These are phyloP conservation scores for Halocaridina rubra DNA, from an alignment of 2,888 invertebrate species.

Conservation along the genomic window DNA sequence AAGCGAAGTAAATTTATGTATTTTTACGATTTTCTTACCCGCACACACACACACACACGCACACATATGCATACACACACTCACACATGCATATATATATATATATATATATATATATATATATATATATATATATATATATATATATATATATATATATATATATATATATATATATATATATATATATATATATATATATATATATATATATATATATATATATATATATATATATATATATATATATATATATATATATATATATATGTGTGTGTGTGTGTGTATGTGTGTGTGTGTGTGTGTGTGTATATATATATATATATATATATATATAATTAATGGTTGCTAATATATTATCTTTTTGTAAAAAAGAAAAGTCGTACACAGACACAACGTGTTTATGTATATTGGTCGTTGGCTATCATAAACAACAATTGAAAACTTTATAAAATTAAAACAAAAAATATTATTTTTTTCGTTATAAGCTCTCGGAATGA, in stretches of 20 bases:
- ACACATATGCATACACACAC: not conserved
- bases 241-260: not conserved
- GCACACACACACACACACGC: too few relatives aligned
- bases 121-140: not conserved
- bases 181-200: not conserved
- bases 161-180: not conserved
- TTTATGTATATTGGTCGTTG: too few relatives aligned
- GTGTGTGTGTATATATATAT: conserved; percentile 1
- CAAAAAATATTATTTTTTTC: too few relatives aligned
- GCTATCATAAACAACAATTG: too few relatives aligned
- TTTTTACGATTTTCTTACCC: too few relatives aligned
- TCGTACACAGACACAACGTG: too few relatives aligned
- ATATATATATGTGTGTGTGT: not conserved
- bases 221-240: not conserved
- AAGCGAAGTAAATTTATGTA: too few relatives aligned
- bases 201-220: not conserved
- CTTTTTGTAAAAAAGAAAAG: too few relatives aligned
- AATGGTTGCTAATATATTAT: too few relatives aligned
- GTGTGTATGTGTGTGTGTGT: not conserved
- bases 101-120: not conserved
- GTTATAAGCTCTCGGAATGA: not conserved
- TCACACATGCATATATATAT: not conserved
- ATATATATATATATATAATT: not conserved
- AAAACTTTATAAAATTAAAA: too few relatives aligned
- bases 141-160: not conserved